Conservation (phyloP, 2,113 vertebrate genomes). For the Ctenodactylus gundi region DNA sequence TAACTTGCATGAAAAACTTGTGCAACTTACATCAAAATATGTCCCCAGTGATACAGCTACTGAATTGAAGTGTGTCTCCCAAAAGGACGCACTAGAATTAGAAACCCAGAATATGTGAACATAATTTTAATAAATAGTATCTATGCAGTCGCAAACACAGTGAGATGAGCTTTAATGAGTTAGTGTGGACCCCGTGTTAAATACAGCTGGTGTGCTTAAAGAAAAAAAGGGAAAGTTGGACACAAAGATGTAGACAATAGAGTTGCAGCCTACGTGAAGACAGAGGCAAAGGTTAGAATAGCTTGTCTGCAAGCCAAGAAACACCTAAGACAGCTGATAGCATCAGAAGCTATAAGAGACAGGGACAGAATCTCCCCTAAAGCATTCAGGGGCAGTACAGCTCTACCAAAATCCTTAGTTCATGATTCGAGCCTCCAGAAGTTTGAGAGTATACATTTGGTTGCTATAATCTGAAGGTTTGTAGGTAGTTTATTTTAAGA, state of each 20-base stretch:
- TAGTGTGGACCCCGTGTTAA: background rate
- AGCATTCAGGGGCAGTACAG: background rate
- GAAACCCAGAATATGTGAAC: background rate
- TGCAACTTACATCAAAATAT: background rate
- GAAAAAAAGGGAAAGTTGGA: background rate
- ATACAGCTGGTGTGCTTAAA: background rate
- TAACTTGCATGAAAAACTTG: background rate
- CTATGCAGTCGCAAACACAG: background rate
- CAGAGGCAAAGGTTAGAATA: background rate
- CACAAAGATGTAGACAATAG: background rate
- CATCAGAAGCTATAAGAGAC: background rate
- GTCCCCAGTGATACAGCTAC: background rate
- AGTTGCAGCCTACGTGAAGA: background rate
- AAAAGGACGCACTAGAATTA: background rate
- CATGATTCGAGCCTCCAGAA: background rate
- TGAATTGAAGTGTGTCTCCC: background rate
- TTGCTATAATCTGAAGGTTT: background rate
- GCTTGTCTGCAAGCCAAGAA: background rate
- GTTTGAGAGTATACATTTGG: background rate
- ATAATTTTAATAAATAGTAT: background rate
- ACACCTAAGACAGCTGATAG: background rate
- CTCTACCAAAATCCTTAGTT: background rate
- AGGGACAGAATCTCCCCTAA: background rate
- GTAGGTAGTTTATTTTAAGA: background rate
- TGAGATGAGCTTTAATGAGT: background rate